Evolutionary conservation across 2,797 vertebrate genomes (phyloP), one percentile per base, ranked within the genome.

Genomic region (Anableps anableps): DNA sequence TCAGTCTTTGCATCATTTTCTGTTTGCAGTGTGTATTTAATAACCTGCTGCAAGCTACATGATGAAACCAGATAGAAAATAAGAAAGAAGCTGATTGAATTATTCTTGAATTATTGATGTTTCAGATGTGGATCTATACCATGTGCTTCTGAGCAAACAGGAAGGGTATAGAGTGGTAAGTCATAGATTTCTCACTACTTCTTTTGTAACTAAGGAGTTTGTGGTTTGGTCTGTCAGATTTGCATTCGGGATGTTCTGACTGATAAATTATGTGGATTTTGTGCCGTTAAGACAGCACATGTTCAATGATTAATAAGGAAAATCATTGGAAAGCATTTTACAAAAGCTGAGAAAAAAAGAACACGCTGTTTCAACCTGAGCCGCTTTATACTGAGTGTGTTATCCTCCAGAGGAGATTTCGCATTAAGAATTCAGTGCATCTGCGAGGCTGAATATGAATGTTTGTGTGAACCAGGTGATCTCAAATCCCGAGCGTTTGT

Each of bases 111-210:
- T 84, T 77, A 71, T 87, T 78, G 62, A 86, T 90, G 85, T 92
- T 89, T 85, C 93, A 99, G 98, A 98, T 95, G 95, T 97, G 82
- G 98, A 99, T 84, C 95, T 96, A 66, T 96, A 96, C 93, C 96
- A 97, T 58, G 94, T 99, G 80, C 88, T 53, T 41, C 92, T 98
- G 85, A 92, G 88, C 45, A 93, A 80, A 80, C 96, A 97, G 90
- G 97, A 98, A 77, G 97, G 95, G 51, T 96, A 97, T 58, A 95
- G 91, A 96, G 96, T 98, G 96, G 98, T 99, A 94, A 95, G 96
- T 76, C 14, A 9, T 29, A 48, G n/a, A 45, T 45, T n/a, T n/a
- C 43, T 62, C 48, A 53, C 29, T 68, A 76, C 17, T 38, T 38
- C 53, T 47, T 71, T 45, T 47, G 26, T 72, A 19, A 31, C 17